These are phyloP conservation scores for Drosophila dives DNA, from an alignment of 2,888 invertebrate genomes.

Conservation along the genomic window DNA sequence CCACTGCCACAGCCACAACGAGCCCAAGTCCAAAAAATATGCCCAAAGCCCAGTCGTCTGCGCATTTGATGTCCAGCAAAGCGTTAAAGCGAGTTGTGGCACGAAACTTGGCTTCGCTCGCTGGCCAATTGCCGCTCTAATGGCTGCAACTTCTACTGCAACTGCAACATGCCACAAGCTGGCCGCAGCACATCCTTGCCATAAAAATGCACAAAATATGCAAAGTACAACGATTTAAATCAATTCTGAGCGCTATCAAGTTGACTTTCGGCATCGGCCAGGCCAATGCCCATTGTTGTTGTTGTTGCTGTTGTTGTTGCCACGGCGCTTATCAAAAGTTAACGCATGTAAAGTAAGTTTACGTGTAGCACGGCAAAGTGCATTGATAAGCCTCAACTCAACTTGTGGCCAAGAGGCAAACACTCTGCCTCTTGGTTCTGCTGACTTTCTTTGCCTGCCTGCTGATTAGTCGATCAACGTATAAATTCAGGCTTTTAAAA, in stretches of 20 bases:
- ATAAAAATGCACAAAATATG: constrained; percentile 70
- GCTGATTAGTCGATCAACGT: constrained; percentile 73
- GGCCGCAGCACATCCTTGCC: constrained; percentile 33
- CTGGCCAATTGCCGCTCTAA: constrained; percentile 68
- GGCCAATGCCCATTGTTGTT: constrained; percentile 20
- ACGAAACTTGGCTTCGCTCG: constrained; percentile 42
- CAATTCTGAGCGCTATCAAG: constrained; percentile 65
- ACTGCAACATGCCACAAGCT: constrained; percentile 33
- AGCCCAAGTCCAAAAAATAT: background rate
- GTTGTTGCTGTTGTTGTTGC: background rate
- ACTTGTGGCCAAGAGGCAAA: background rate
- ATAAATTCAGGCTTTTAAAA: constrained; percentile 69
- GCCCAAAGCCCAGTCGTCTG: constrained; percentile 9
- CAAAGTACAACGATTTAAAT: constrained; percentile 74
- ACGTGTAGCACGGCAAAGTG: constrained; percentile 79
- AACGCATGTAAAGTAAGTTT: constrained; percentile 80
- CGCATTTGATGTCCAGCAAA: constrained; percentile 40
- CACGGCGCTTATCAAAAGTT: constrained; percentile 59
- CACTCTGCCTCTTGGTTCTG: background rate
- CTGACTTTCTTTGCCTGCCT: constrained; percentile 59
- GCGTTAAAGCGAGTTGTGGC: constrained; percentile 68
- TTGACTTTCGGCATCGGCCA: constrained; percentile 25
- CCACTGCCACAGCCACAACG: constrained; percentile 3
- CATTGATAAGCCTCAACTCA: constrained; percentile 64
- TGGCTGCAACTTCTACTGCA: constrained; percentile 51